phyloP scores from a whole-genome alignment of 2,888 invertebrate genomes.

The Drosophila falleni region DNA sequence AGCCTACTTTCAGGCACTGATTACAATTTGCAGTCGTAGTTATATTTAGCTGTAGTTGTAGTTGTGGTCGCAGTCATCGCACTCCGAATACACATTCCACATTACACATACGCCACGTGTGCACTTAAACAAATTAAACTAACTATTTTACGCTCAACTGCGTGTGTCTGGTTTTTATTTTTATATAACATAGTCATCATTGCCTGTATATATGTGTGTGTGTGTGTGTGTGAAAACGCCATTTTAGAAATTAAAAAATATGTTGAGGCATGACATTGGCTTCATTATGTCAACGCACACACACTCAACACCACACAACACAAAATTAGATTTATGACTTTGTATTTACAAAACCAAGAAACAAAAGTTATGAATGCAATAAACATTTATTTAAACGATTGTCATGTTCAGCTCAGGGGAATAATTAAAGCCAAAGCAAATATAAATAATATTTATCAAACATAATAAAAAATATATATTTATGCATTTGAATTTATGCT shows the following conservation, averaged over 20 bases:
- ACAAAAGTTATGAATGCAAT: not conserved
- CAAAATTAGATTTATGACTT: not conserved
- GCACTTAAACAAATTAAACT: constrained; percentile 76
- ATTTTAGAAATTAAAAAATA: constrained; percentile 75
- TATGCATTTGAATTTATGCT: constrained; percentile 8
- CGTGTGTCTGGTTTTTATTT: constrained; percentile 39
- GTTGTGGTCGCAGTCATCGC: constrained; percentile 14
- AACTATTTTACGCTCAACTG: constrained; percentile 59
- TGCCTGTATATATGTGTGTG: constrained; percentile 2
- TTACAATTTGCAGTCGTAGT: constrained; percentile 25
- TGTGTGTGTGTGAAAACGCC: constrained; percentile 28
- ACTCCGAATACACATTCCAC: constrained; percentile 15
- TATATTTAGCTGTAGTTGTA: not conserved
- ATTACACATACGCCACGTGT: constrained; percentile 59
- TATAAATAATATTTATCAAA: constrained; percentile 11
- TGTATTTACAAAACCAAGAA: not conserved
- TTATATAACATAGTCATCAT: not conserved
- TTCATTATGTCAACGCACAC: constrained; percentile 49
- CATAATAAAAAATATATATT: not conserved
- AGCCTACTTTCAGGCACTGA: constrained; percentile 47
- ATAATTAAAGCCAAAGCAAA: not conserved
- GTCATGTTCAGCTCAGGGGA: not conserved
- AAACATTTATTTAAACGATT: not conserved
- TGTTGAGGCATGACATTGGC: constrained; percentile 67
- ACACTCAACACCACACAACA: constrained; percentile 31